Conservation (phyloP, 2,888 invertebrate genomes). For the Rhorus exstirpatorius region DNA sequence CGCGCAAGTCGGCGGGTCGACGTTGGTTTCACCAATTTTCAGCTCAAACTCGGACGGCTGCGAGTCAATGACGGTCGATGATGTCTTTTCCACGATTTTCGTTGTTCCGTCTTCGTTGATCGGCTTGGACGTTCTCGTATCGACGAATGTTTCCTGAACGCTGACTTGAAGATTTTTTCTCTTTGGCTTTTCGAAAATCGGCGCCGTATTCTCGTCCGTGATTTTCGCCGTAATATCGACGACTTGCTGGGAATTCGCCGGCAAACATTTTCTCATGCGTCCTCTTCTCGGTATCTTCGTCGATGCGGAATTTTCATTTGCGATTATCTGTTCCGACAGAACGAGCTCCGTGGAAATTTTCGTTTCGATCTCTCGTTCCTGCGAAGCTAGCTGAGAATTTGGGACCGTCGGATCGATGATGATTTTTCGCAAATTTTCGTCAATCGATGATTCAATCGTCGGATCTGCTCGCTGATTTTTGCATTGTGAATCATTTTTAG, state of each 20-base stretch:
- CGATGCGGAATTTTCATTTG: slow-evolving; percentile 33
- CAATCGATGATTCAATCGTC: not conserved
- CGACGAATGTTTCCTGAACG: not conserved
- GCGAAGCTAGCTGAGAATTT: not conserved
- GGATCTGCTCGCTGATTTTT: not conserved
- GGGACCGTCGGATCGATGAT: not conserved
- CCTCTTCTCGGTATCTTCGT: not conserved
- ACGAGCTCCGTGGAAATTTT: slow-evolving; percentile 23
- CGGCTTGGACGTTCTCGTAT: slow-evolving; percentile 4
- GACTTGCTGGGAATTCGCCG: slow-evolving; percentile 14
- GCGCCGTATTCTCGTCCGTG: slow-evolving; percentile 46
- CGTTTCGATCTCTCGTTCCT: not conserved
- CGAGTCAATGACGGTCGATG: not conserved
- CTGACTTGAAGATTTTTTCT: slow-evolving; percentile 9
- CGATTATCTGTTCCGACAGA: slow-evolving; percentile 19
- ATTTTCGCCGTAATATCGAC: not conserved
- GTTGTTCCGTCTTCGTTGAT: not conserved
- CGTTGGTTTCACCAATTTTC: not conserved
- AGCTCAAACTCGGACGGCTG: not conserved
- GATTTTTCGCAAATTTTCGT: not conserved
- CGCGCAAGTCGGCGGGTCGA: not conserved
- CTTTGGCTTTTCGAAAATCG: slow-evolving; percentile 14
- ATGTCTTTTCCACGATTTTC: slow-evolving; percentile 7
- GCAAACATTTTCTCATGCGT: slow-evolving; percentile 16
- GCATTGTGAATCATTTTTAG: not conserved